Evolutionary conservation across 2,888 invertebrate genomes (phyloP), one percentile per base, ranked within the genome.

Genomic region (Pterobdella sp.): DNA sequence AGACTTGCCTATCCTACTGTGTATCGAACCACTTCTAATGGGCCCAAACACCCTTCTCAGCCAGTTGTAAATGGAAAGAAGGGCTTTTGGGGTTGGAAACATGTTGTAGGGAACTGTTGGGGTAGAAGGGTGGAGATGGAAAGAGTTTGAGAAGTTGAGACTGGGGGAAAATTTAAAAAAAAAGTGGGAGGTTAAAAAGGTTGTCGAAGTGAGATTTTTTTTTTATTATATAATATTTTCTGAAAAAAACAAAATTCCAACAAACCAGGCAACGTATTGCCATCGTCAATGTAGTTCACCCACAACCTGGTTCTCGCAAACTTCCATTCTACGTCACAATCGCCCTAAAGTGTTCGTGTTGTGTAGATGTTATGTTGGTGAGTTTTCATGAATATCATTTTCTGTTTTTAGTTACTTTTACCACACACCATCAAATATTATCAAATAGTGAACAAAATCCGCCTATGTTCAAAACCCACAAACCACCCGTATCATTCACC

Each of bases 221-320:
- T 14, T 14, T 14, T 14, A 18, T 14, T 14, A 18, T 14, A 42
- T 42, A 42, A 42, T 42, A 42, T 14, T 14, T 42, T 14, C 7
- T 14, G 7, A 42, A 42, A 18, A 42, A 42, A 42, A 14, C 7
- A 42, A 42, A 14, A 18, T 42, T 18, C 42, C 18, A 42, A 42
- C 42, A 14, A 42, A 42, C 42, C 82, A 0, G 90, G 88, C 0
- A 90, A 89, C 2, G 90, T 85, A 1, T 88, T 87, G 0, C 89
- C 88, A 78, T 89, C 88, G 75, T 88, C 85, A 87, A 90, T 90
- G 81, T 88, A 90, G 80, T 89, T 88, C 77, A 90, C 83, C 85
- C 90, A 90, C 73, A 90, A 87, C 81, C 89, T 88, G 26, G 89
- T 90, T 78, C 89, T 87, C 0, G 89, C 89, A 79, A 89, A 90